phyloP scores from a whole-genome alignment of 2,888 invertebrate genomes.

The Chloroclysta siterata region DNA sequence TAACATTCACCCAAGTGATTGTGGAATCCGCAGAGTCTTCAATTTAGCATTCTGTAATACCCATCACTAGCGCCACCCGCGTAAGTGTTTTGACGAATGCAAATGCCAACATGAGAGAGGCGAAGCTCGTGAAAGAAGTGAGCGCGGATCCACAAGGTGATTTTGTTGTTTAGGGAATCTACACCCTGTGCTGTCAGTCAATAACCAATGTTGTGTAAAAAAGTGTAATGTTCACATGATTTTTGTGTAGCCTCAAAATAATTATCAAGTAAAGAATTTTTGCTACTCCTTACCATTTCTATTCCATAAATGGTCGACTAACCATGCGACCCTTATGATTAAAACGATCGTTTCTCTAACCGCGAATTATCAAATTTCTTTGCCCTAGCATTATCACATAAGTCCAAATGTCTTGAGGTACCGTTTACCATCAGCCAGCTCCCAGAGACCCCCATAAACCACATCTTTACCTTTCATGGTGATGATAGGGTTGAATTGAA shows the following conservation, averaged over 20 bases:
- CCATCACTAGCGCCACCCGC: too few species aligned
- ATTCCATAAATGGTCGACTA: constrained; percentile 66
- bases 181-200: too few species aligned
- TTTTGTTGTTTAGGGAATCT: too few species aligned
- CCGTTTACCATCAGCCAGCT: constrained; percentile 58
- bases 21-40: too few species aligned
- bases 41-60: too few species aligned
- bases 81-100: too few species aligned
- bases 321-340: constrained; percentile 80
- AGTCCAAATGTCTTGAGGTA: constrained; percentile 80
- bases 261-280: neutral
- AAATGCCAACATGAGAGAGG: too few species aligned
- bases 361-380: constrained; percentile 84
- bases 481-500: constrained; percentile 44
- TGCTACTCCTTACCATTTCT: constrained; percentile 52
- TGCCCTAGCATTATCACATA: constrained; percentile 82
- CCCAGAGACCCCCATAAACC: constrained; percentile 52
- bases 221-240: too few species aligned
- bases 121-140: too few species aligned
- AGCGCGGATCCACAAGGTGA: too few species aligned
- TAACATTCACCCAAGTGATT: too few species aligned
- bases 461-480: constrained; percentile 32
- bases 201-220: too few species aligned
- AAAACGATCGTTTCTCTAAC: constrained; percentile 81
- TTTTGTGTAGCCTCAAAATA: neutral